A percentile compares a stretch with the other conserved stretches of the same genome.
These are phyloP conservation scores for Brevimyrus niger DNA, from an alignment of 2,113 vertebrate genomes.

Conservation along the genomic window DNA sequence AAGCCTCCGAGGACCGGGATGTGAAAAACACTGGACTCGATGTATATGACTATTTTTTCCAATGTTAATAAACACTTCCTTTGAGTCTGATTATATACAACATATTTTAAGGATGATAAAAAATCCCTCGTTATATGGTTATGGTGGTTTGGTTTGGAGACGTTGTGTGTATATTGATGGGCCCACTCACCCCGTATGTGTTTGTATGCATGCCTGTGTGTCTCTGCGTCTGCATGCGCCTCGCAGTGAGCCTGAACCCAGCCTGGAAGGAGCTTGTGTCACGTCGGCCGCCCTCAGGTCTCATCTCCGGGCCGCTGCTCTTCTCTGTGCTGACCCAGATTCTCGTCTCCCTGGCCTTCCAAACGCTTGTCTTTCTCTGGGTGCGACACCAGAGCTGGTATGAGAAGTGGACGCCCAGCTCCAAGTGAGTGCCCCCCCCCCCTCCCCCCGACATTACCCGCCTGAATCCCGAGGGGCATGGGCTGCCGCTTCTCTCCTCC, in stretches of 20 bases:
- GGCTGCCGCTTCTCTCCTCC: background rate
- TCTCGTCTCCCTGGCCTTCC: conserved; percentile 84
- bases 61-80: background rate
- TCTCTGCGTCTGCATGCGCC: conserved; percentile 12
- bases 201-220: background rate
- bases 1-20: background rate
- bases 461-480: background rate
- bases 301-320: conserved; percentile 86
- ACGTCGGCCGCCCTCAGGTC: conserved; percentile 80
- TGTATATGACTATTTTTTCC: background rate
- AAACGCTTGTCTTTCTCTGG: conserved; percentile 76
- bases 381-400: conserved; percentile 82
- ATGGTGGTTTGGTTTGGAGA: background rate
- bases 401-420: conserved; percentile 58
- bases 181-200: background rate
- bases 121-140: background rate
- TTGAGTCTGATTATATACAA: background rate
- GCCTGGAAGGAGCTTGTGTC: conserved; percentile 90
- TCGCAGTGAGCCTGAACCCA: conserved; percentile 90
- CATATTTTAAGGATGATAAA: no score
- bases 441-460: background rate
- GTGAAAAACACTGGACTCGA: background rate
- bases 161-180: background rate
- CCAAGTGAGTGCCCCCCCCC: conserved; percentile 70
- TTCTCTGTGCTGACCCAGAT: conserved; percentile 92